These are phyloP conservation scores for Pampus argenteus DNA, from an alignment of 2,797 vertebrate genomes.

Conservation along the genomic window DNA sequence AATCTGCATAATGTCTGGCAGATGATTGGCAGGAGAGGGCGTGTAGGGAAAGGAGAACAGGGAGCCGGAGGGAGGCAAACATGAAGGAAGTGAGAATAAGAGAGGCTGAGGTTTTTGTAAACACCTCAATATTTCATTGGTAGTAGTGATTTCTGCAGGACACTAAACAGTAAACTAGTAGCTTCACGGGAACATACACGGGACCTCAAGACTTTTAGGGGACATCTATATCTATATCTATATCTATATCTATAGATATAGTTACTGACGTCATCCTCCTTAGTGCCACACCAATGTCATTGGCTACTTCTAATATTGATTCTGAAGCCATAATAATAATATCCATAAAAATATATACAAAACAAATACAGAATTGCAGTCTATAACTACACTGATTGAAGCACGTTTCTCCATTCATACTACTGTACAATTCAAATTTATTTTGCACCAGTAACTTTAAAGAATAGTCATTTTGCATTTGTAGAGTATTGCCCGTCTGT, in stretches of 20 bases:
- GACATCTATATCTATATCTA: no score
- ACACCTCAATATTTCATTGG: conserved; percentile 67
- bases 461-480: background rate
- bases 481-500: background rate
- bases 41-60: conserved; percentile 60
- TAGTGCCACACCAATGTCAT: background rate
- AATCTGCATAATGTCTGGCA: conserved; percentile 81
- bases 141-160: conserved; percentile 34
- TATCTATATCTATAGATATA: no score
- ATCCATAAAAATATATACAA: no score
- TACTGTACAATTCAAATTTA: background rate
- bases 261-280: background rate
- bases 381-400: background rate
- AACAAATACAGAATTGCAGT: no score
- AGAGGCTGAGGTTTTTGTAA: conserved; percentile 57
- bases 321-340: no score
- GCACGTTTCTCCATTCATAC: background rate
- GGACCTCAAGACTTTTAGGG: no score
- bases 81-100: conserved; percentile 30
- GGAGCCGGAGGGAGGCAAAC: conserved; percentile 36
- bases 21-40: conserved; percentile 82
- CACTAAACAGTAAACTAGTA: conserved; percentile 9
- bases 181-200: background rate
- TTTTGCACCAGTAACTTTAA: background rate
- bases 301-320: background rate